These are phyloP conservation scores for Gobio gobio DNA, from an alignment of 2,113 vertebrate species.

Conservation along the genomic window DNA sequence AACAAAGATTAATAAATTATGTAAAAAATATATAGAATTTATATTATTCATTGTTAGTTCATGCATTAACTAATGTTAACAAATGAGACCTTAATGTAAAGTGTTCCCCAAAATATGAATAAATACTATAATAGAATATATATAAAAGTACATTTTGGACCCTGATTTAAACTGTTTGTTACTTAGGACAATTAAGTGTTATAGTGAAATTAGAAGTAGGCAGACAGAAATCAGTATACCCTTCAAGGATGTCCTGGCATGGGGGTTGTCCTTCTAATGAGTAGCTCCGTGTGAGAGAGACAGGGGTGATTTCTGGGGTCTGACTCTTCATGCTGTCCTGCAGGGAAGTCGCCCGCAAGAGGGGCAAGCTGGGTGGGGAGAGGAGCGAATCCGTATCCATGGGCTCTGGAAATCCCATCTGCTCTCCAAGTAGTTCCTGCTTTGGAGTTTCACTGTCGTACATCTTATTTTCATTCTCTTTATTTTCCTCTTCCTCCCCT, in stretches of 20 bases:
- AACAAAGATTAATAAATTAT: too few relatives aligned
- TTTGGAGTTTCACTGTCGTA: conserved; percentile 28
- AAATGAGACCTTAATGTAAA: too few relatives aligned
- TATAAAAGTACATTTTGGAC: too few relatives aligned
- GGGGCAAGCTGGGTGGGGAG: conserved; percentile 67
- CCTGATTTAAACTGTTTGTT: neutral
- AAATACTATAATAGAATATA: too few relatives aligned
- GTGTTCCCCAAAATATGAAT: too few relatives aligned
- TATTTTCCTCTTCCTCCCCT: conserved; percentile 42
- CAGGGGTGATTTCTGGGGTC: conserved; percentile 57
- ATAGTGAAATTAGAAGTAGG: neutral
- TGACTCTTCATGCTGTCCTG: conserved; percentile 72
- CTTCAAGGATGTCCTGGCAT: conserved; percentile 63
- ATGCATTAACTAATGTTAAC: too few relatives aligned
- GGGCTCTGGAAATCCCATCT: conserved; percentile 43
- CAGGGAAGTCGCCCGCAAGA: conserved; percentile 78
- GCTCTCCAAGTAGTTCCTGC: conserved; percentile 42
- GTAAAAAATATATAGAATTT: too few relatives aligned
- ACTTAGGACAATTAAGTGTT: too few relatives aligned
- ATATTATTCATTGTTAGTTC: too few relatives aligned
- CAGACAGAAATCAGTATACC: conserved; percentile 59
- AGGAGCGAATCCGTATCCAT: conserved; percentile 58
- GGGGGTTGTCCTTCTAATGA: conserved; percentile 72
- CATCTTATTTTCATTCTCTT: conserved; percentile 42
- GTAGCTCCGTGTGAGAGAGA: conserved; percentile 70